Conservation (phyloP, 2,797 vertebrate species). For the Smutsia temminckii region DNA sequence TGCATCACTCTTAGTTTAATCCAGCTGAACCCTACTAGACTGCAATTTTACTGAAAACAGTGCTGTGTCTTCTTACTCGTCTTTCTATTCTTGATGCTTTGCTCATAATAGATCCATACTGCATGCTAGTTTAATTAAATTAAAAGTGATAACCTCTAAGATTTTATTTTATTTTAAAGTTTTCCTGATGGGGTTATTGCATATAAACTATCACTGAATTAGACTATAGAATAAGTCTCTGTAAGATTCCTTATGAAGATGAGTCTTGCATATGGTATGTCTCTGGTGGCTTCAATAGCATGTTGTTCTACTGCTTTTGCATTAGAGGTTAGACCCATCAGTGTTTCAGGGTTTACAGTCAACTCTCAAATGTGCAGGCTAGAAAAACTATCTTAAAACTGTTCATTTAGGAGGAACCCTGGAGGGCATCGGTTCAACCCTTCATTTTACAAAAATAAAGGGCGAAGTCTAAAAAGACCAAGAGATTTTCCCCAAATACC, state of each 20-base stretch:
- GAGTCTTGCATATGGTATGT: fast-evolving
- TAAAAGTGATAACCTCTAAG: constrained; percentile 18
- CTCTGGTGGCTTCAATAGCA: background rate
- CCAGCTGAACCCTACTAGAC: background rate
- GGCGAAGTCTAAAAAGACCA: background rate
- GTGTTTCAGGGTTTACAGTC: background rate
- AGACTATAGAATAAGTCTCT: background rate
- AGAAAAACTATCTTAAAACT: constrained; percentile 1
- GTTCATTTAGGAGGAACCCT: background rate
- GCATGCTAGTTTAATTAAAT: constrained; percentile 15
- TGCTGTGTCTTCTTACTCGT: background rate
- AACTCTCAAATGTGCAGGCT: background rate
- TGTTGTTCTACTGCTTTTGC: background rate
- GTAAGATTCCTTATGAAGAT: background rate
- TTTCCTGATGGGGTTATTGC: background rate
- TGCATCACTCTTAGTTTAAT: constrained; percentile 5
- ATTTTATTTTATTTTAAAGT: constrained; percentile 39
- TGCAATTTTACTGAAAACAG: background rate
- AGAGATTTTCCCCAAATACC: background rate
- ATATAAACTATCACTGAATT: background rate
- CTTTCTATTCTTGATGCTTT: background rate
- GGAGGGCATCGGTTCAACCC: background rate
- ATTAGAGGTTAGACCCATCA: background rate
- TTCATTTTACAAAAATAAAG: background rate
- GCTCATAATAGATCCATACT: background rate